Base-by-base conservation (phyloP, 1,140 invertebrate species). In the Spodoptera frugiperda region DNA sequence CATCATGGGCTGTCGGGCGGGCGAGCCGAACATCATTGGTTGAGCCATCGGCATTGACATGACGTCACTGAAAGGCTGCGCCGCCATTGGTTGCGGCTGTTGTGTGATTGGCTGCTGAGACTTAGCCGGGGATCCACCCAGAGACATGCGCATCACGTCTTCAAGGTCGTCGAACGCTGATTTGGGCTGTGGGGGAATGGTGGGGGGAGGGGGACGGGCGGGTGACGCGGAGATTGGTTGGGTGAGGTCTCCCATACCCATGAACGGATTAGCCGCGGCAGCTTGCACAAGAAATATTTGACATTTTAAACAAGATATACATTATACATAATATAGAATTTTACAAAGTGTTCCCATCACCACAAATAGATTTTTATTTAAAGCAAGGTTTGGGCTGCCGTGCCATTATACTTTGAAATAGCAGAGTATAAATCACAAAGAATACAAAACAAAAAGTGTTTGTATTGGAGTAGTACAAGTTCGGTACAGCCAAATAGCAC, bases 91-190 rank as follows among this genome's bases (percentile, higher is more conserved):
- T 84, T 89, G 93, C 81, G 91, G 92, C 78, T 93, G 93, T 77
- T 93, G 91, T 68, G 87, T 94, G 85, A 91, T 92, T 78, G 89
- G 91, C 83, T 85, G 87, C 67, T 94, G 93, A 15, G 95, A 79
- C 77, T 93, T 92, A 39, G 95, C 95, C 12, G 96, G 96, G 78
- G 96, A 96, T 51, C 95, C 95, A 71, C 96, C 96, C 84, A 96
- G 94, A 61, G 96, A 96, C 94, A 96, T 95, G 15, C 95, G 92
- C 88, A 97, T 96, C 77, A 95, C 96, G 86, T 96, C 96, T 86
- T 97, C 96, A 49, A 97, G 92, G 86, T 97, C 96, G 82, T 97
- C 96, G 85, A 97, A 95, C 19, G 96, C 96, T 82, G 95, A 96
- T 86, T 96, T 96, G 61, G 94, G 92, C 65, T 94, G 89, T 61